phyloP scores from a whole-genome alignment of 2,888 invertebrate species.

The Glaucopsyche alexis region DNA sequence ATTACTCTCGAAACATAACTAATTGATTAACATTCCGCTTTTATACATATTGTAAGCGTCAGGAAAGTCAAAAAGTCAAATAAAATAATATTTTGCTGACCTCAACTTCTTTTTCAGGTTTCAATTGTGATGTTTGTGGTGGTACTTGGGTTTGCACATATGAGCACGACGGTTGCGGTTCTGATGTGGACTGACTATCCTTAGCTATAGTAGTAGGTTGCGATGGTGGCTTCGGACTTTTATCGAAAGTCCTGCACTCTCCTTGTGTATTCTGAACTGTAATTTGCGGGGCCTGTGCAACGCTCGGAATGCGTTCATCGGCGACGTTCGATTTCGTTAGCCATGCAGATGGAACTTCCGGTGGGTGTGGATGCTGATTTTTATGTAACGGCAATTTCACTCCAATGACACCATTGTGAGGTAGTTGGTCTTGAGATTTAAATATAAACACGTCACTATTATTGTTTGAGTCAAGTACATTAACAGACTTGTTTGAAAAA shows the following conservation, averaged over 20 bases:
- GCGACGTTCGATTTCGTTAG: conserved; percentile 46
- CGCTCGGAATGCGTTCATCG: conserved; percentile 7
- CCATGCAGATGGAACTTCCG: conserved; percentile 71
- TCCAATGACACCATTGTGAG: conserved; percentile 41
- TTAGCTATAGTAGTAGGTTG: conserved; percentile 47
- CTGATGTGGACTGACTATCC: conserved; percentile 46
- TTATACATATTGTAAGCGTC: conserved; percentile 43
- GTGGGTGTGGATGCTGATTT: conserved; percentile 58
- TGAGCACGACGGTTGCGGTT: conserved; percentile 69
- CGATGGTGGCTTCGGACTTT: conserved; percentile 49
- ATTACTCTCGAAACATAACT: conserved; percentile 64
- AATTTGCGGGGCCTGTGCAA: conserved; percentile 52
- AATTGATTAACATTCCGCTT: conserved; percentile 60
- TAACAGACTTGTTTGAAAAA: conserved; percentile 5
- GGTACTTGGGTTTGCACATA: conserved; percentile 50
- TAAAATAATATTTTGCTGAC: conserved; percentile 56
- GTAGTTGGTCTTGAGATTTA: neutral
- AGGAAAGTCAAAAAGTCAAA: neutral
- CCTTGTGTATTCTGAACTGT: conserved; percentile 58
- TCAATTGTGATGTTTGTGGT: conserved; percentile 55
- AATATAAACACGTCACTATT: conserved; percentile 21
- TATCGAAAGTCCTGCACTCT: conserved; percentile 47
- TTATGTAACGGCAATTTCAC: conserved; percentile 43
- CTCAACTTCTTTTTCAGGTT: conserved; percentile 73
- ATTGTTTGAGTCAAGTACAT: conserved; percentile 9